Base-by-base conservation (phyloP, 1,140 invertebrate genomes). In the Drosophila pruinosa region DNA sequence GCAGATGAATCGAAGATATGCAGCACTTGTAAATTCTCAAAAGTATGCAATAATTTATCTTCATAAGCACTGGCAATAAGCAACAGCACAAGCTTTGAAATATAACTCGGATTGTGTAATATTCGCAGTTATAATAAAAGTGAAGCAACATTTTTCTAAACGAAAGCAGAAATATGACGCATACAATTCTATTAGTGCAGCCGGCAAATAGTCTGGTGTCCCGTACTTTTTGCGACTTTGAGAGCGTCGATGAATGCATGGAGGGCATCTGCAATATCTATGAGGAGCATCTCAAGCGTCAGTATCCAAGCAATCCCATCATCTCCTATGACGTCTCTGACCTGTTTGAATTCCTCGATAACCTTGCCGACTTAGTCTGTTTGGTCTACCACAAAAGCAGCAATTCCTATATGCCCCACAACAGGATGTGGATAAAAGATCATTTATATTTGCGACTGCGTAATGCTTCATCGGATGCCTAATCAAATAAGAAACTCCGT, bases 361-460 rank as follows among this genome's bases (percentile, higher is more conserved):
- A 98, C 81, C 92, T 99, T 26, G 95, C 96, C 21, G 98, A 99
- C 92, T 93, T 99, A n/a, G 98, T 97, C 73, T 99, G 98, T 91
- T 92, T 99, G 59, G 98, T 99, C 71, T 97, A 98, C 90, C 96
- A 98, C 91, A 98, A 97, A 90, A 96, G 95, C 10, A 97, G 96
- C 38, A 97, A 97, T 83, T 98, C 97, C 0, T 99, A 99, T 92
- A 97, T 97, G 4, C 99, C 98, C 0, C 99, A 99, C 91, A 99
- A 99, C 90, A 99, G 99, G 92, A 98, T 98, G 81, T 99, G 98
- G 98, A 98, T 99, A 22, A 99, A 99, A 92, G 98, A 99, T 90
- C 99, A 99, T 91, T 98, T 99, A 68, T 99, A 99, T 91, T 95
- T 98, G 6, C 92, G 99, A 70, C 92, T 99, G 62, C 94, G 98